Evolutionary conservation across 2,113 vertebrate species (phyloP), one percentile per base, ranked within the genome.

Genomic region (Hydropotes inermis): DNA sequence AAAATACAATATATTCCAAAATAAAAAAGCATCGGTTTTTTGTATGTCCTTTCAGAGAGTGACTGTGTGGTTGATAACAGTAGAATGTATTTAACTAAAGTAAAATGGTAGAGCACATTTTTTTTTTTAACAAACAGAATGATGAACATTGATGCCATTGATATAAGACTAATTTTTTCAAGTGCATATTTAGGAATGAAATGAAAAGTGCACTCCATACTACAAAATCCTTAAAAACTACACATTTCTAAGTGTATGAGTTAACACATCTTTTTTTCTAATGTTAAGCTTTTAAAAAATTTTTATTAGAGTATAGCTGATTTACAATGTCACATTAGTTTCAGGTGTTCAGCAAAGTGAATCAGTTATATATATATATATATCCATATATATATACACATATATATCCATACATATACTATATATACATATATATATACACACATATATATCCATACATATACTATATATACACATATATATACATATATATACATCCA

Each of bases 1-100:
- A 87, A 64, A 96, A 50, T 8, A 88, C 39, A 97, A 91, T 91
- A 95, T 84, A 94, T 94, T 25, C 16, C 23, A 6, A 88, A 94
- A 96, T 70, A 60, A 85, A 78, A 60, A 19, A 61, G 13, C 16
- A 60, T 13, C 64, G 1, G 67, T 30, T 89, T 88, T 86, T 88
- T 36, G 47, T 43, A 89, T 30, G 13, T 89, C 60, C 30, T 96
- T 91, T 86, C n/a, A 87, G 23, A 97, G 10, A 57, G 10, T 12
- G 10, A 70, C 5, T 17, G 0, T 94, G 25, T 58, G 13, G 14
- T 85, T 90, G 79, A 67, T 50, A 94, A 83, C 7, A 43, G 16
- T 33, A 55, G 27, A 58, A 50, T 91, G 92, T 86, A 91, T 85
- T 96, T 87, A 55, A 79, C 30, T 36, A 74, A 95, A 91, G 7